Evolutionary conservation across 2,888 invertebrate genomes (phyloP).

Genomic region (Anodontia alba): DNA sequence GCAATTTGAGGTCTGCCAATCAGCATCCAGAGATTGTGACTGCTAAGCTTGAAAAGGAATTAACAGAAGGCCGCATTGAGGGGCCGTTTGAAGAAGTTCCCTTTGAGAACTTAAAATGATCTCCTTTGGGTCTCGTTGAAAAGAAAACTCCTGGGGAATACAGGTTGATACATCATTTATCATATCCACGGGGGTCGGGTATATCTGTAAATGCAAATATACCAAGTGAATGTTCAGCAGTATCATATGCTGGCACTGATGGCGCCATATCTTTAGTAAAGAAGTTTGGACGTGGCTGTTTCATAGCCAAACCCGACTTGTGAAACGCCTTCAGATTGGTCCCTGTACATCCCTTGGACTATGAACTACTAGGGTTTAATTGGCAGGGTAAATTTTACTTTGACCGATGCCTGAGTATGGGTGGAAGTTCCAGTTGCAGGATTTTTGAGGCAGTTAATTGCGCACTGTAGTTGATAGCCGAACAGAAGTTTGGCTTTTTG

Average conservation of each 20-base stretch:
- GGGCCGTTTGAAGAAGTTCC: background rate
- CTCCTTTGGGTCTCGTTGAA: background rate
- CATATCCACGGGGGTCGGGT: background rate
- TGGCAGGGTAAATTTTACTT: slow-evolving; percentile 14
- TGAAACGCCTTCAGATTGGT: background rate
- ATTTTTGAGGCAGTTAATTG: background rate
- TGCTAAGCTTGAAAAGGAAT: background rate
- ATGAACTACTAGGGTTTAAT: background rate
- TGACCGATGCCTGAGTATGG: slow-evolving; percentile 26
- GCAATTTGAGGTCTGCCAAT: background rate
- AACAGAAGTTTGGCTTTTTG: no score
- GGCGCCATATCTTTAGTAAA: background rate
- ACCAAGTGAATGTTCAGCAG: background rate
- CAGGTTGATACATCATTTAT: background rate
- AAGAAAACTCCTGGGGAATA: background rate
- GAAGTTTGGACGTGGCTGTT: background rate
- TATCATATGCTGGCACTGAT: background rate
- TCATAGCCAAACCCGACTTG: background rate
- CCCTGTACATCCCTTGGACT: background rate
- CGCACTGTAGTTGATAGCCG: slow-evolving; percentile 13
- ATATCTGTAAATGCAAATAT: background rate
- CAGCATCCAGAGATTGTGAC: background rate
- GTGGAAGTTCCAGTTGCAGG: no score
- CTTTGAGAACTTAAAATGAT: background rate
- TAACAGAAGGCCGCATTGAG: background rate